Conservation (phyloP, 2,888 invertebrate species). For the Petrolisthes manimaculis region DNA sequence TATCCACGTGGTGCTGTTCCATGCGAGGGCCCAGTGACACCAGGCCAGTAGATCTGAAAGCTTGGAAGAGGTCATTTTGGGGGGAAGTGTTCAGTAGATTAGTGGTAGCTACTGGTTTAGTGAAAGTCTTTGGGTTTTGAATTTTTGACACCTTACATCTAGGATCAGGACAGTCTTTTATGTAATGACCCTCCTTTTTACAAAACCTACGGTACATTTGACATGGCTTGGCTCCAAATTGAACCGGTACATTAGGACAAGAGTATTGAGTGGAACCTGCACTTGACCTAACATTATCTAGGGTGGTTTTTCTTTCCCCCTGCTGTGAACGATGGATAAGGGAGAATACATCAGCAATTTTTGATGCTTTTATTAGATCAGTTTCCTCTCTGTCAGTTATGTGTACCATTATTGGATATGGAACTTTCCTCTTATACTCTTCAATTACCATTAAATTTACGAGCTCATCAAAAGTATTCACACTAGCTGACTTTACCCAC, state of each 20-base stretch:
- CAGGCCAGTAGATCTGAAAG: not conserved
- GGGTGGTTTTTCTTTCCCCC: not conserved
- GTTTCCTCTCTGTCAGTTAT: slow-evolving; percentile 25
- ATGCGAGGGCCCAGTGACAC: not conserved
- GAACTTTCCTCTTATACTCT: slow-evolving; percentile 22
- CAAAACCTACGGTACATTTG: not conserved
- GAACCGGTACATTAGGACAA: not conserved
- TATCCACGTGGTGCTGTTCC: not conserved
- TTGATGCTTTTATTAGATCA: slow-evolving; percentile 25
- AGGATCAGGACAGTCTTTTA: slow-evolving; percentile 25
- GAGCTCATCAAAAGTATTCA: slow-evolving; percentile 22
- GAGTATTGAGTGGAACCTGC: not conserved
- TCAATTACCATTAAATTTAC: slow-evolving; percentile 16
- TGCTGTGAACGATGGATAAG: slow-evolving; percentile 17
- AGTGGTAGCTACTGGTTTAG: slow-evolving; percentile 8
- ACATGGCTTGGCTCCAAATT: not conserved
- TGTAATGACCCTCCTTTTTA: slow-evolving; percentile 12
- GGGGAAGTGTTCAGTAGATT: not conserved
- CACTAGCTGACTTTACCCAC: slow-evolving; percentile 6
- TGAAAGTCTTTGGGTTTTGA: not conserved
- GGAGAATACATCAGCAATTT: slow-evolving; percentile 13
- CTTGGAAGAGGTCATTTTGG: not conserved
- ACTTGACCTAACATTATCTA: slow-evolving; percentile 4
- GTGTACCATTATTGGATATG: slow-evolving; percentile 20
- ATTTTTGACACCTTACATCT: slow-evolving; percentile 16